phyloP scores from a whole-genome alignment of 2,797 vertebrate species.

The Melopsittacus undulatus region DNA sequence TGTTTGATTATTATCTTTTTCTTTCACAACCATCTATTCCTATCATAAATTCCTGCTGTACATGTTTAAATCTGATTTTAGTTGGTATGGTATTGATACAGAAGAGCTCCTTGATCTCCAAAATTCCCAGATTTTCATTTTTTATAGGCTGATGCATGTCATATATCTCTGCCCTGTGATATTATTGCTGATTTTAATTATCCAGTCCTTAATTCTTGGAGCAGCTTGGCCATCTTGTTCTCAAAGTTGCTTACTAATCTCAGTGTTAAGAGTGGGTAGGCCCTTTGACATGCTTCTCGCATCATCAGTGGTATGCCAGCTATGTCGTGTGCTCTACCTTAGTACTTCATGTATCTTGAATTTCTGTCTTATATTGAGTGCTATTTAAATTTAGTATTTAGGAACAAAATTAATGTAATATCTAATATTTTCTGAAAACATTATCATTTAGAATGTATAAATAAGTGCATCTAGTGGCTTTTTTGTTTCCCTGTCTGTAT shows the following conservation, averaged over 20 bases:
- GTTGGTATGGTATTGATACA: not conserved
- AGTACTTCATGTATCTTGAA: not conserved
- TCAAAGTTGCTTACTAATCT: not conserved
- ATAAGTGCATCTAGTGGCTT: not conserved
- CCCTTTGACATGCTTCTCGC: not conserved
- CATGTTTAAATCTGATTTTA: not conserved
- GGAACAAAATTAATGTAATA: not conserved
- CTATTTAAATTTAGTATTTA: not conserved
- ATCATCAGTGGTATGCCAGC: not conserved
- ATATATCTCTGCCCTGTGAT: not conserved
- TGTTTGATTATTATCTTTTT: not conserved
- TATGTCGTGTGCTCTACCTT: not conserved
- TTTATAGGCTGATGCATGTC: not conserved
- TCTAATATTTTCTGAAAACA: not conserved
- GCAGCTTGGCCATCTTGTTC: not conserved
- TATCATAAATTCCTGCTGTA: not conserved
- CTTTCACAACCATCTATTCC: not conserved
- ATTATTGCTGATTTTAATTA: slow-evolving; percentile 4
- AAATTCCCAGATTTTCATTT: not conserved
- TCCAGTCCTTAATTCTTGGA: not conserved
- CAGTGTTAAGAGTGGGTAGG: not conserved
- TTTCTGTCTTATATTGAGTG: not conserved
- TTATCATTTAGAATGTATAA: not conserved
- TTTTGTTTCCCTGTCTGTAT: not conserved
- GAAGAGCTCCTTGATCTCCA: slow-evolving; percentile 26